A percentile compares a stretch with the other conserved stretches of the same genome.
phyloP scores from a whole-genome alignment of 23 tunicate species.

The Ciona savignyi region DNA sequence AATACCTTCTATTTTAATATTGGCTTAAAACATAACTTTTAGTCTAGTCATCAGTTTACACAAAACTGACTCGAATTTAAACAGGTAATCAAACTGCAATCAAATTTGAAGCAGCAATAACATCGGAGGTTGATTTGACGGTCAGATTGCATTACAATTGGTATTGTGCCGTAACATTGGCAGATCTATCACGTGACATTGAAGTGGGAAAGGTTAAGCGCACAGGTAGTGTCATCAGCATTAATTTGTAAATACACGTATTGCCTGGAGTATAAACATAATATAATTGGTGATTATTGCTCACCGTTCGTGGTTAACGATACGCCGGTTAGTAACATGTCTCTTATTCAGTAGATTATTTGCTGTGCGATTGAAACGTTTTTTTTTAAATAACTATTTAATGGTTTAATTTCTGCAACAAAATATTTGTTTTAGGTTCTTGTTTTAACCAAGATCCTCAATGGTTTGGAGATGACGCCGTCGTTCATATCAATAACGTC shows the following conservation, averaged over 20 bases:
- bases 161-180: slow-evolving; percentile 5
- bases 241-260: not conserved
- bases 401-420: no score
- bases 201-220: slow-evolving; percentile 1
- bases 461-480: not conserved
- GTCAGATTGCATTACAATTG: not conserved
- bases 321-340: no score
- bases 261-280: no score
- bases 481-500: not conserved
- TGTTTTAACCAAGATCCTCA: not conserved
- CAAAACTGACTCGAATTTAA: not conserved
- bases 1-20: no score
- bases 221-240: slow-evolving; percentile 1
- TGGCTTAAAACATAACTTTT: no score
- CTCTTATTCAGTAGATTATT: no score
- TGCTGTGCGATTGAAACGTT: no score
- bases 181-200: not conserved
- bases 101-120: slow-evolving; percentile 4
- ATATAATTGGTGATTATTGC: no score
- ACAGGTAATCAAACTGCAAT: not conserved
- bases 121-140: not conserved
- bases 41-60: no score
- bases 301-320: no score
- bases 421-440: no score
- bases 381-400: no score